Evolutionary conservation across 2,113 vertebrate genomes (phyloP), one percentile per base, ranked within the genome.

Genomic region (Dromiciops gliroides): DNA sequence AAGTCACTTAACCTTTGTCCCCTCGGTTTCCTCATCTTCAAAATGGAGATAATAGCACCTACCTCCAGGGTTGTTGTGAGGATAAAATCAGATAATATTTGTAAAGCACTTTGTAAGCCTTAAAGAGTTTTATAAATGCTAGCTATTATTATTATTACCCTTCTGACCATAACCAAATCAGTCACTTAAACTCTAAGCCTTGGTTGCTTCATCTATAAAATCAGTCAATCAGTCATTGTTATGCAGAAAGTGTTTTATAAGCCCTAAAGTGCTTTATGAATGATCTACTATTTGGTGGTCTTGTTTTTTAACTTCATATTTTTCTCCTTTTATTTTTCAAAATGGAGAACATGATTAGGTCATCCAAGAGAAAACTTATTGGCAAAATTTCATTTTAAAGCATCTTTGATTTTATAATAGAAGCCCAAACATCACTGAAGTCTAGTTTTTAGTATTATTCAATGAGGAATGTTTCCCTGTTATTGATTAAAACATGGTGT

Each of bases 371-470:
- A 8, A 95, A 94, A 75, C 28, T 10, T 31, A 91, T 16, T 47
- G 89, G 67, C 19, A 89, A 51, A 56, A 48, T 93, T 92, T 95
- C 50, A 51, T 94, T 94, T 89, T 90, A 91, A 95, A 93, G 83
- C 26, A 91, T 25, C 50, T 96, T 94, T 92, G 88, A 96, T 91
- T 51, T 90, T 94, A 97, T 67, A 89, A 47, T 25, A 90, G 12
- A 44, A 53, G 94, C 94, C 93, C 49, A 92, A 95, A 94, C 48
- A 83, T 91, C 48, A 90, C 6, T 37, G 49, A 95, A 83, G 94
- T 67, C 44, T 24, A 49, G 44, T 89, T 8, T 28, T 94, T 56
- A 50, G 89, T 60, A 1, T 26, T 53, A 24, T 49, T 89, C 23
- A 51, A 60, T 60, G 28, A 92, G 89, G 44, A 89, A 31, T 60